phyloP scores from a whole-genome alignment of 2,888 invertebrate species.

The Amiota communis region DNA sequence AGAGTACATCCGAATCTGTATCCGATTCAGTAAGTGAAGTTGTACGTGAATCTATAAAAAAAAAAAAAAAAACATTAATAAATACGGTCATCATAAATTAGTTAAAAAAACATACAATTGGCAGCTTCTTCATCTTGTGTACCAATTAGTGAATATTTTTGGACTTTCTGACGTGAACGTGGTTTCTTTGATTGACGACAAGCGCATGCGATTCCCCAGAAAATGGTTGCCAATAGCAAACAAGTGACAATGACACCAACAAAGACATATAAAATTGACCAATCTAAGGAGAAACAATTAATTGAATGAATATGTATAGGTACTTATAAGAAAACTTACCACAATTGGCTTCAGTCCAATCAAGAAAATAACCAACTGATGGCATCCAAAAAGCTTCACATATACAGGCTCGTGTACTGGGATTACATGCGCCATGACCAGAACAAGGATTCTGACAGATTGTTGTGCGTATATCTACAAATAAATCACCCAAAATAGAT shows the following conservation, averaged over 20 bases:
- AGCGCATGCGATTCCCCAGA: conserved; percentile 79
- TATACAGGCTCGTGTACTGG: conserved; percentile 85
- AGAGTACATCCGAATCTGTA: conserved; percentile 88
- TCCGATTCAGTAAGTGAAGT: conserved; percentile 83
- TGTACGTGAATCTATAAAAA: conserved; percentile 62
- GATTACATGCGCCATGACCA: conserved; percentile 91
- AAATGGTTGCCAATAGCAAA: conserved; percentile 76
- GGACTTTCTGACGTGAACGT: conserved; percentile 76
- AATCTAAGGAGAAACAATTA: conserved; percentile 77
- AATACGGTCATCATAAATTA: not conserved
- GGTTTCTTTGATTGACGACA: conserved; percentile 76
- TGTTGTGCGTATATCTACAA: conserved; percentile 85
- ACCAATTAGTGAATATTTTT: conserved; percentile 82
- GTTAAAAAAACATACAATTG: conserved; percentile 59
- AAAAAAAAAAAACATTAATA: conserved; percentile 41
- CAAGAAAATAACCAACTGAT: conserved; percentile 80
- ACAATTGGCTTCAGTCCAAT: conserved; percentile 84
- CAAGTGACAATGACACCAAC: conserved; percentile 80
- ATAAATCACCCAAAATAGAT: conserved; percentile 80
- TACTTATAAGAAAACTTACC: conserved; percentile 74
- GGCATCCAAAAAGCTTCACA: conserved; percentile 99
- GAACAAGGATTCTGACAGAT: conserved; percentile 95
- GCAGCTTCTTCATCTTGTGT: conserved; percentile 79
- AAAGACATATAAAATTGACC: conserved; percentile 94
- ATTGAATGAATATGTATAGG: conserved; percentile 35